Evolutionary conservation across 2,113 vertebrate species (phyloP).

Genomic region (Esox niger): DNA sequence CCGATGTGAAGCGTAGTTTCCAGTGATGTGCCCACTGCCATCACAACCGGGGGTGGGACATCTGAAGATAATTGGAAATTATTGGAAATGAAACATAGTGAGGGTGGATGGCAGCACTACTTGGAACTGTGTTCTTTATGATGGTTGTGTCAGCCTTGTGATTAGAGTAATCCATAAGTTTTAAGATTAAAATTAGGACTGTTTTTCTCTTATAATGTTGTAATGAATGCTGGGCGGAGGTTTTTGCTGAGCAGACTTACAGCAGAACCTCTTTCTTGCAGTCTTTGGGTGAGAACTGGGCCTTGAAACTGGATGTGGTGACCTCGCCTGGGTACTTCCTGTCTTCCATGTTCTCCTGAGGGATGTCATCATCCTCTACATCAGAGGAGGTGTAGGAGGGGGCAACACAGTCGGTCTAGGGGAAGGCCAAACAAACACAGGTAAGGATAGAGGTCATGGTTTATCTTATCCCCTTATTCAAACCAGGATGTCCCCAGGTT

Average conservation of each 20-base stretch:
- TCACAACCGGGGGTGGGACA: constrained; percentile 98
- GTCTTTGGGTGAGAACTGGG: constrained; percentile 95
- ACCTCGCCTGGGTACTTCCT: constrained; percentile 96
- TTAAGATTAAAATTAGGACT: too few species aligned
- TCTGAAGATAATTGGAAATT: constrained; percentile 66
- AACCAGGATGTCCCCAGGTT: too few species aligned
- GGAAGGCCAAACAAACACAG: not conserved
- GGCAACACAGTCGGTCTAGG: constrained; percentile 83
- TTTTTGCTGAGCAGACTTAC: constrained; percentile 73
- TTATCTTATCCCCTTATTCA: not conserved
- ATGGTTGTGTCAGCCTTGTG: too few species aligned
- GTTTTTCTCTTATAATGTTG: too few species aligned
- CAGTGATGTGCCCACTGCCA: constrained; percentile 97
- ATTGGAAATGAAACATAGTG: not conserved
- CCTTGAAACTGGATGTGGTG: constrained; percentile 90
- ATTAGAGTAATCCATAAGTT: too few species aligned
- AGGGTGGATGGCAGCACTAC: constrained; percentile 2
- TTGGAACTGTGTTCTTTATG: too few species aligned
- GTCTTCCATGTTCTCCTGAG: constrained; percentile 87
- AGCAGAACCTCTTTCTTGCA: constrained; percentile 94
- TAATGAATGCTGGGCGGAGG: too few species aligned
- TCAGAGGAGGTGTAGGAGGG: constrained; percentile 95
- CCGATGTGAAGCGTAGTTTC: constrained; percentile 98
- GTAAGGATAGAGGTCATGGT: not conserved
- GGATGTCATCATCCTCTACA: constrained; percentile 87